Conservation (phyloP, 2,797 vertebrate genomes). For the Hippocampus kuda region DNA sequence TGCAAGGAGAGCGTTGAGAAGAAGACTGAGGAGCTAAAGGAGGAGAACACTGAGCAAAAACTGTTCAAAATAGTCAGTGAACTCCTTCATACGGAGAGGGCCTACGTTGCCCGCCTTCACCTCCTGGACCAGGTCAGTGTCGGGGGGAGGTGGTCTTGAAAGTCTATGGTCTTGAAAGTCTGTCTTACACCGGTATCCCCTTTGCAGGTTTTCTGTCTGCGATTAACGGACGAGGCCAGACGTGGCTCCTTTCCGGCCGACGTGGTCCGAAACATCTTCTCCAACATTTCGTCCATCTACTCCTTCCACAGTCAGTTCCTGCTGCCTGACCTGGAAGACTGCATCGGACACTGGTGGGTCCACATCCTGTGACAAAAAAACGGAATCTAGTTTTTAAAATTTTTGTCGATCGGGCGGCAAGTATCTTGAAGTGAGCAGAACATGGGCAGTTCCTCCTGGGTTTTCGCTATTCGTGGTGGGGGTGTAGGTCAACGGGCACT, state of each 20-base stretch:
- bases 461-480: neutral
- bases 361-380: neutral
- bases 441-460: too few relatives aligned
- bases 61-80: constrained; percentile 70
- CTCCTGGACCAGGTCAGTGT: constrained; percentile 76
- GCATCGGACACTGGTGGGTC: constrained; percentile 76
- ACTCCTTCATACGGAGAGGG: constrained; percentile 79
- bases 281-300: constrained; percentile 84
- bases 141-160: too few relatives aligned
- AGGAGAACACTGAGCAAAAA: constrained; percentile 60
- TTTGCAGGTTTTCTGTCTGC: constrained; percentile 74
- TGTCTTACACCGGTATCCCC: neutral
- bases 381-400: too few relatives aligned
- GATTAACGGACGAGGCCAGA: constrained; percentile 71
- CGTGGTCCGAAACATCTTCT: constrained; percentile 80
- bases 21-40: constrained; percentile 18
- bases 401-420: too few relatives aligned
- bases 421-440: too few relatives aligned
- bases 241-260: constrained; percentile 74
- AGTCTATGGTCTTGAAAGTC: too few relatives aligned
- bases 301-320: constrained; percentile 82
- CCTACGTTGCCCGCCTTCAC: constrained; percentile 78
- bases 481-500: too few relatives aligned
- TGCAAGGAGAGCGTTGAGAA: constrained; percentile 22
- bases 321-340: constrained; percentile 75